These are phyloP conservation scores for Papilio gigon DNA, from an alignment of 2,888 invertebrate species.

Conservation along the genomic window DNA sequence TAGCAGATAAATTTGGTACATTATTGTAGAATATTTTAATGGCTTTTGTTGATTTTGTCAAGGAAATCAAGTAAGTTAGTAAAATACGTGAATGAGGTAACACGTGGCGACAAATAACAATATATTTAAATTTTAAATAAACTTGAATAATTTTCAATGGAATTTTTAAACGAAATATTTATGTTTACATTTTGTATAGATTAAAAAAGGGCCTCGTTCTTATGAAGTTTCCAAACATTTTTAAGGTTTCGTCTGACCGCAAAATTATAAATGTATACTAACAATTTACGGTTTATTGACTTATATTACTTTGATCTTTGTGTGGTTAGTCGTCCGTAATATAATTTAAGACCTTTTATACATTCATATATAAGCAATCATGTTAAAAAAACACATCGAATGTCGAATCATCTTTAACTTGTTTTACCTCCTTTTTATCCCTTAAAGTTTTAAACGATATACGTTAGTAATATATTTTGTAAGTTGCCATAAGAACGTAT, in stretches of 20 bases:
- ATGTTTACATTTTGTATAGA: neutral
- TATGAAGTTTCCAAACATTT: neutral
- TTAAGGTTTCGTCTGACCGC: neutral
- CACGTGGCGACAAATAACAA: constrained; percentile 5
- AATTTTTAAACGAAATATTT: neutral
- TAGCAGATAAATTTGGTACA: constrained; percentile 1
- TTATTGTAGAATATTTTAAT: constrained; percentile 20
- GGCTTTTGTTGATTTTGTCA: constrained; percentile 34
- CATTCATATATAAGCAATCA: neutral
- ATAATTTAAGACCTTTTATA: neutral
- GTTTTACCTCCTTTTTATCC: neutral
- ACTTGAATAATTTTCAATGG: neutral
- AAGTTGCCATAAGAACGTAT: constrained; percentile 3
- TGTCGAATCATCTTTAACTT: neutral
- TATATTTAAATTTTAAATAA: constrained; percentile 15
- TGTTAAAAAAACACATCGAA: neutral
- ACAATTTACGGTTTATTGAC: neutral
- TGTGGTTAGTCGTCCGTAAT: neutral
- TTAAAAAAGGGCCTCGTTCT: constrained; percentile 1
- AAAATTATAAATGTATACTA: too few relatives aligned
- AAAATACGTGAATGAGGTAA: constrained; percentile 22
- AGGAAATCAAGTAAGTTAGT: constrained; percentile 31
- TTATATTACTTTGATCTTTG: neutral
- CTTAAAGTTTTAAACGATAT: neutral
- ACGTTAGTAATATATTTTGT: neutral